Evolutionary conservation across 2,888 invertebrate species (phyloP).

Genomic region (Uropetala carovei): DNA sequence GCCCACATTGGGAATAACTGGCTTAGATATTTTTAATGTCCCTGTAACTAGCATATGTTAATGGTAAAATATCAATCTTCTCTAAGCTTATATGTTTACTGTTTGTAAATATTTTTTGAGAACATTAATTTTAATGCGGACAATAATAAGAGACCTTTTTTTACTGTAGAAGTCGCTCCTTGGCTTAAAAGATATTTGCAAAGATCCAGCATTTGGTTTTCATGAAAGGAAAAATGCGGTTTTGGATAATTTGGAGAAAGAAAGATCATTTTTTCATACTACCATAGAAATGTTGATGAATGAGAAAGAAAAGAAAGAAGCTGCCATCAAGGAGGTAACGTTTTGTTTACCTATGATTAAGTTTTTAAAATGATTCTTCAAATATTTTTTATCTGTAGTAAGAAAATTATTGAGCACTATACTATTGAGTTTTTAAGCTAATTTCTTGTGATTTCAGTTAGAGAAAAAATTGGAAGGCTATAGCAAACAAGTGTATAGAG

Average conservation of each 20-base stretch:
- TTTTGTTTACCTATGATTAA: not conserved
- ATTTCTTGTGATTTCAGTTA: not conserved
- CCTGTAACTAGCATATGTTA: too few species aligned
- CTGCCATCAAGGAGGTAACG: not conserved
- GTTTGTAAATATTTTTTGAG: too few species aligned
- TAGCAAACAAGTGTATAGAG: not conserved
- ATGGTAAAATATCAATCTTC: too few species aligned
- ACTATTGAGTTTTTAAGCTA: too few species aligned
- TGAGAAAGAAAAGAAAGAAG: not conserved
- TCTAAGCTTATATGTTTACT: too few species aligned
- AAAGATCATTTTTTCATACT: not conserved
- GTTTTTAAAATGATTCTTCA: not conserved
- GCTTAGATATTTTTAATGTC: too few species aligned
- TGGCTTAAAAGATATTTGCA: not conserved
- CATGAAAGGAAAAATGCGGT: not conserved
- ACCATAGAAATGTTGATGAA: not conserved
- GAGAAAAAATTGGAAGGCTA: not conserved
- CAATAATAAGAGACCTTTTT: too few species aligned
- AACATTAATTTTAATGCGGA: too few species aligned
- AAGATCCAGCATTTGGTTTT: not conserved
- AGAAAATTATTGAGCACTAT: not conserved
- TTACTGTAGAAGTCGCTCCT: not conserved
- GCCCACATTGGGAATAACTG: too few species aligned
- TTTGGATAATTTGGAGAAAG: not conserved
- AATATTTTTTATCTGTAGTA: not conserved